A percentile compares a stretch with the other conserved stretches of the same genome.
phyloP scores from a whole-genome alignment of 2,113 vertebrate species.

The Zootoca vivipara region DNA sequence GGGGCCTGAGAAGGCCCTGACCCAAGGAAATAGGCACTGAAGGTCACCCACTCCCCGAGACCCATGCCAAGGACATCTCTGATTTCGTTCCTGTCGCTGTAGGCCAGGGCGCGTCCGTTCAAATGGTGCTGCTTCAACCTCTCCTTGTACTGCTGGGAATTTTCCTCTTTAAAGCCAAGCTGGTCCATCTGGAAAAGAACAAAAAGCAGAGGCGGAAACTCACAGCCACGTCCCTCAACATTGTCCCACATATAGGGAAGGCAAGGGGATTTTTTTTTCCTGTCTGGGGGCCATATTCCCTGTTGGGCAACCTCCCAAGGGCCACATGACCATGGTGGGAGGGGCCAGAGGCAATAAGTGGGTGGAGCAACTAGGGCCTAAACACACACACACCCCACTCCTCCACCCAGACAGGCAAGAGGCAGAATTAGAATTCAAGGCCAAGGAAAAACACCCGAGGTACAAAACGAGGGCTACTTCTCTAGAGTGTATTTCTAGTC shows the following conservation, averaged over 20 bases:
- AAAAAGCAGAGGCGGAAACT: not conserved
- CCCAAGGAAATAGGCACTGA: conserved; percentile 44
- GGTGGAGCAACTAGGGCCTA: no score
- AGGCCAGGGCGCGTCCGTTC: conserved; percentile 39
- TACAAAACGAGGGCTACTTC: no score
- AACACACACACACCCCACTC: no score
- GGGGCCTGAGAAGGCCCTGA: not conserved
- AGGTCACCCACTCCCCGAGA: conserved; percentile 51
- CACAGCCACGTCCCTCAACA: not conserved
- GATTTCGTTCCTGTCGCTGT: conserved; percentile 42
- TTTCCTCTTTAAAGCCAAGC: conserved; percentile 33
- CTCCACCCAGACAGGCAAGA: no score
- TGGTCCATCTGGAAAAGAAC: conserved; percentile 42
- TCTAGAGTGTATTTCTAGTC: no score
- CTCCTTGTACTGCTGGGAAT: conserved; percentile 6
- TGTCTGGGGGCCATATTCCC: no score
- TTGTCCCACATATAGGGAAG: not conserved
- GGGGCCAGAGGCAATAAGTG: no score
- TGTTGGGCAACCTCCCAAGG: no score
- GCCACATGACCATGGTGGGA: not conserved
- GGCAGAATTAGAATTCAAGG: no score
- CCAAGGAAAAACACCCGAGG: no score
- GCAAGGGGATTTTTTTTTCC: no score
- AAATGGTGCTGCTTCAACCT: conserved; percentile 30
- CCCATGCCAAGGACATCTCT: conserved; percentile 39